Conservation (phyloP, 2,888 invertebrate species). For the Pediacus dermestoides region DNA sequence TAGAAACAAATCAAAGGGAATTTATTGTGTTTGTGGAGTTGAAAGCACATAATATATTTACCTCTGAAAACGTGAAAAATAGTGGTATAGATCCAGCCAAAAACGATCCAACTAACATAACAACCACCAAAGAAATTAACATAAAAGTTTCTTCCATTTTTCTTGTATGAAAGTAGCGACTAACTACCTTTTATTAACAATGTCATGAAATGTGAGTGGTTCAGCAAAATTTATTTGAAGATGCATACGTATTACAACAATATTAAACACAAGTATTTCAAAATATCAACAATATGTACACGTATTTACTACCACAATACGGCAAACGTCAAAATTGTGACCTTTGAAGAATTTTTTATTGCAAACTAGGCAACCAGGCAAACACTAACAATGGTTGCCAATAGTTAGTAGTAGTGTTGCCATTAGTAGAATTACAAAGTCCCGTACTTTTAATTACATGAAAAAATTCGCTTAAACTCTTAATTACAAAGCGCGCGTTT, state of each 20-base stretch:
- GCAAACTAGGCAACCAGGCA: no score
- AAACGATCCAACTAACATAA: slow-evolving; percentile 96
- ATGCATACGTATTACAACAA: slow-evolving; percentile 35
- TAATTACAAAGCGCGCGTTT: no score
- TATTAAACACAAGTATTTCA: slow-evolving; percentile 8
- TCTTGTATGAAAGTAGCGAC: slow-evolving; percentile 20
- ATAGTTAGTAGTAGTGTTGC: no score
- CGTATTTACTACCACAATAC: slow-evolving; percentile 19
- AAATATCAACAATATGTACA: slow-evolving; percentile 16
- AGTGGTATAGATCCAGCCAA: slow-evolving; percentile 92
- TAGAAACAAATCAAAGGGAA: slow-evolving; percentile 49
- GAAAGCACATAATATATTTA: no score
- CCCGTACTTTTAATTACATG: no score
- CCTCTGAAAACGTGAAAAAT: slow-evolving; percentile 92
- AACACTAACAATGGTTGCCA: no score
- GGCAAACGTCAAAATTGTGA: slow-evolving; percentile 9
- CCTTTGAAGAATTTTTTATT: no score
- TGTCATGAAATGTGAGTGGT: slow-evolving; percentile 19
- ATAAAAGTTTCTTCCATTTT: slow-evolving; percentile 82
- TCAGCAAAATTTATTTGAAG: slow-evolving; percentile 23
- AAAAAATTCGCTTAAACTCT: no score
- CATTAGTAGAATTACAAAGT: no score
- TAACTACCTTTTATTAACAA: slow-evolving; percentile 28
- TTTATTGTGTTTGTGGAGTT: neutral
- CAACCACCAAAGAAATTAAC: slow-evolving; percentile 75